Evolutionary conservation across 2,113 vertebrate species (phyloP).

Genomic region (Polypterus senegalus): DNA sequence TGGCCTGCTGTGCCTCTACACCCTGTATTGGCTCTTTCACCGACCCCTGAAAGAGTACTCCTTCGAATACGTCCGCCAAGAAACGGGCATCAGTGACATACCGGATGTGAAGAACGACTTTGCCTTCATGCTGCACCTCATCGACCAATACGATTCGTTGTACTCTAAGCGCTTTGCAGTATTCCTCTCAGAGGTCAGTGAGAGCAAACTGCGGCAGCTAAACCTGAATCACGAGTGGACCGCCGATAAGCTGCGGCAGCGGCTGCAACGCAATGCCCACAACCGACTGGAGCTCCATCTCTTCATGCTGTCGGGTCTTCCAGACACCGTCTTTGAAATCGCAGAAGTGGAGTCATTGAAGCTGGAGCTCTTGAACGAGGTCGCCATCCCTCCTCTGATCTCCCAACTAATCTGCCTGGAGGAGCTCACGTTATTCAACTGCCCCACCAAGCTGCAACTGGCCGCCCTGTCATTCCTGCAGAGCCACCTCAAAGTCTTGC

Average conservation of each 20-base stretch:
- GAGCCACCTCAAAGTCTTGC: conserved; percentile 58
- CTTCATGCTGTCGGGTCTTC: conserved; percentile 64
- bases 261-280: conserved; percentile 45
- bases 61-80: conserved; percentile 64
- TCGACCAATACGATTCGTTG: conserved; percentile 74
- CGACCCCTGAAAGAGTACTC: conserved; percentile 72
- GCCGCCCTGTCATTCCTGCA: conserved; percentile 56
- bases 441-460: conserved; percentile 55
- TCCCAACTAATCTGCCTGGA: conserved; percentile 54
- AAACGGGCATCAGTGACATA: conserved; percentile 74
- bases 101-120: conserved; percentile 82
- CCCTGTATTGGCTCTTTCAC: conserved; percentile 77
- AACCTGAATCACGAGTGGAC: conserved; percentile 82
- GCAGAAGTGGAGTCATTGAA: conserved; percentile 63
- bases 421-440: conserved; percentile 64
- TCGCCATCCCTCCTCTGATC: conserved; percentile 51
- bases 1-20: conserved; percentile 68
- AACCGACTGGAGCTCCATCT: conserved; percentile 63
- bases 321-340: conserved; percentile 67
- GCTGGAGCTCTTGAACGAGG: conserved; percentile 62
- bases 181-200: conserved; percentile 81
- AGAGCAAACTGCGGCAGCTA: conserved; percentile 66
- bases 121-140: conserved; percentile 78
- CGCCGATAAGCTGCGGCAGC: conserved; percentile 54
- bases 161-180: conserved; percentile 75